Evolutionary conservation across 2,113 vertebrate species (phyloP).

Genomic region (Hippocampus zosterae): DNA sequence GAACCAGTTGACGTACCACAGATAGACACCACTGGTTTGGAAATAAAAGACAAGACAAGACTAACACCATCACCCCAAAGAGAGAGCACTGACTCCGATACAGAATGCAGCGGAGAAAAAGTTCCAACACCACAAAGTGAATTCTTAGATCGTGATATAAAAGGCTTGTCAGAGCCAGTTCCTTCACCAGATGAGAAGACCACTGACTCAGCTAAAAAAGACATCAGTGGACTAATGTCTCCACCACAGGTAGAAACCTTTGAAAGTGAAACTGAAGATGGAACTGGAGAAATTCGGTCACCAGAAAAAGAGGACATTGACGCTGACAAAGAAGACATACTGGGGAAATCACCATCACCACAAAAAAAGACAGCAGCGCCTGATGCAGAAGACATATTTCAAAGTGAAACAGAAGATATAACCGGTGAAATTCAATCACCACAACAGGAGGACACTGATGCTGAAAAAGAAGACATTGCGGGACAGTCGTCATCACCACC

Average conservation of each 20-base stretch:
- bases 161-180: not conserved
- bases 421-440: too few relatives aligned
- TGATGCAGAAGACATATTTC: too few relatives aligned
- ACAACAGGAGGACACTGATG: too few relatives aligned
- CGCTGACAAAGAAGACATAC: not conserved
- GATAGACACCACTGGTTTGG: not conserved
- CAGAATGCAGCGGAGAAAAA: not conserved
- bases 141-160: not conserved
- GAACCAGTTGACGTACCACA: not conserved
- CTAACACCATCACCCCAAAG: too few relatives aligned
- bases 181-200: not conserved
- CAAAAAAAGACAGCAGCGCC: not conserved
- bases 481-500: too few relatives aligned
- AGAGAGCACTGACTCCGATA: not conserved
- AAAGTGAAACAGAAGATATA: too few relatives aligned
- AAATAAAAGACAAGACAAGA: not conserved
- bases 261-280: too few relatives aligned
- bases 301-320: not conserved
- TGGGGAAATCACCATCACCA: not conserved
- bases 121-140: not conserved
- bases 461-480: too few relatives aligned
- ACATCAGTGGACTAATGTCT: not conserved
- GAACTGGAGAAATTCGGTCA: too few relatives aligned
- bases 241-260: too few relatives aligned
- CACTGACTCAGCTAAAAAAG: not conserved